Evolutionary conservation across 1,140 invertebrate species (phyloP).

Genomic region (Trachymyrmex septentrionalis): DNA sequence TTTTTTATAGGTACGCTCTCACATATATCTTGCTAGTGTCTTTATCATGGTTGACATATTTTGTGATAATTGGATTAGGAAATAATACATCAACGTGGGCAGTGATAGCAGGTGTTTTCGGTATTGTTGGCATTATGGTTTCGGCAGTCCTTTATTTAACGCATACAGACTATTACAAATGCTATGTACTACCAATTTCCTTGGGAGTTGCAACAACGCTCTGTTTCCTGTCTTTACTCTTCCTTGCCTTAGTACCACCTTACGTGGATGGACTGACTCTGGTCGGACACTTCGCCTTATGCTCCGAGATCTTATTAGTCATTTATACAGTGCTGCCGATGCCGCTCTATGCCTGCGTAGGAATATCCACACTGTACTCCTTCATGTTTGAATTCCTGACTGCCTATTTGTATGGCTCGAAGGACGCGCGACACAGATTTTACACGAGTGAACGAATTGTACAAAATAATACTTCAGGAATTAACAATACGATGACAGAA

Average conservation of each 20-base stretch:
- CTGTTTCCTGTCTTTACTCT: conserved; percentile 89
- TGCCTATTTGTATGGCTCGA: conserved; percentile 77
- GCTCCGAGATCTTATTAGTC: conserved; percentile 94
- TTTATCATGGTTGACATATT: conserved; percentile 87
- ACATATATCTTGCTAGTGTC: conserved; percentile 88
- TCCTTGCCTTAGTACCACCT: conserved; percentile 88
- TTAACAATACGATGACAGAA: conserved; percentile 25
- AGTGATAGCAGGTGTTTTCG: conserved; percentile 88
- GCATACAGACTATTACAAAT: conserved; percentile 90
- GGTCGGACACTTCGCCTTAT: conserved; percentile 94
- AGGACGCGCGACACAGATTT: conserved; percentile 60
- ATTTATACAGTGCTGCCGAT: conserved; percentile 97
- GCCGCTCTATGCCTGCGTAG: conserved; percentile 94
- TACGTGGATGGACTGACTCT: conserved; percentile 89
- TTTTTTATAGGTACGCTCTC: conserved; percentile 88
- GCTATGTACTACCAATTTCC: conserved; percentile 89
- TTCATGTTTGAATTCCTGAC: conserved; percentile 92
- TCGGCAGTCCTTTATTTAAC: conserved; percentile 89
- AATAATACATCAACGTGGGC: conserved; percentile 87
- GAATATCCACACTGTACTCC: conserved; percentile 93
- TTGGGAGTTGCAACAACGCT: conserved; percentile 89
- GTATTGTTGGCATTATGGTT: conserved; percentile 87
- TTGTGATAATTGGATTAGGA: conserved; percentile 84
- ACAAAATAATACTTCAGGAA: conserved; percentile 39
- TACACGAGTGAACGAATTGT: conserved; percentile 35